Evolutionary conservation across 2,113 vertebrate genomes (phyloP).

Genomic region (Tupaia chinensis): DNA sequence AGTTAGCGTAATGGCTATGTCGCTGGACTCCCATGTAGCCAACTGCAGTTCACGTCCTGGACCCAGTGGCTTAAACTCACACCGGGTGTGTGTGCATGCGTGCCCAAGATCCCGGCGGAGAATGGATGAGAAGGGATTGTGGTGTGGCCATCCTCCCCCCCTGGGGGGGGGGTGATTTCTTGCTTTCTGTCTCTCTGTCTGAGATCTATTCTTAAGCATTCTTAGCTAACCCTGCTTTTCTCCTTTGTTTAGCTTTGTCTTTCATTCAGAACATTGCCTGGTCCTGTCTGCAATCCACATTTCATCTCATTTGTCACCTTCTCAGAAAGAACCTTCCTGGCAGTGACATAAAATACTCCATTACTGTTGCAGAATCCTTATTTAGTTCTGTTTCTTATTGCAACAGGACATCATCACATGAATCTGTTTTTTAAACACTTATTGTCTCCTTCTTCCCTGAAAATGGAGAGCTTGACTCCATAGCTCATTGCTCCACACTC

Average conservation of each 20-base stretch:
- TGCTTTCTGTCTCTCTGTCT: too few species aligned
- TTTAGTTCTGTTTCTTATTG: not conserved
- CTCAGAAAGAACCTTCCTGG: not conserved
- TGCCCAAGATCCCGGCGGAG: too few species aligned
- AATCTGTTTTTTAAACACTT: not conserved
- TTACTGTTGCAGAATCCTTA: not conserved
- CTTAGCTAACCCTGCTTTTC: not conserved
- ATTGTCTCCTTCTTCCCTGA: fast-evolving
- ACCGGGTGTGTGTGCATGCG: too few species aligned
- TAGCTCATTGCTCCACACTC: not conserved
- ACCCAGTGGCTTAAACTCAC: too few species aligned
- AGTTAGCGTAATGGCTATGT: too few species aligned
- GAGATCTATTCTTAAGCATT: not conserved
- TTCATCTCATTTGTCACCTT: not conserved
- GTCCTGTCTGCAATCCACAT: not conserved
- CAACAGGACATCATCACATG: not conserved
- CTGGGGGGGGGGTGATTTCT: too few species aligned
- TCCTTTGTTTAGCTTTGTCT: not conserved
- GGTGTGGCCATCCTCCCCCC: too few species aligned
- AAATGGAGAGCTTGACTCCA: not conserved
- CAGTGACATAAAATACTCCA: not conserved
- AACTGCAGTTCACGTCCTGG: too few species aligned
- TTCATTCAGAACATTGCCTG: not conserved
- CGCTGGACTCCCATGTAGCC: too few species aligned
- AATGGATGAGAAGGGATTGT: too few species aligned